A percentile compares a stretch with the other conserved stretches of the same genome.
Evolutionary conservation across 2,888 invertebrate genomes (phyloP).

Genomic region (Hirudinaria manillensis): DNA sequence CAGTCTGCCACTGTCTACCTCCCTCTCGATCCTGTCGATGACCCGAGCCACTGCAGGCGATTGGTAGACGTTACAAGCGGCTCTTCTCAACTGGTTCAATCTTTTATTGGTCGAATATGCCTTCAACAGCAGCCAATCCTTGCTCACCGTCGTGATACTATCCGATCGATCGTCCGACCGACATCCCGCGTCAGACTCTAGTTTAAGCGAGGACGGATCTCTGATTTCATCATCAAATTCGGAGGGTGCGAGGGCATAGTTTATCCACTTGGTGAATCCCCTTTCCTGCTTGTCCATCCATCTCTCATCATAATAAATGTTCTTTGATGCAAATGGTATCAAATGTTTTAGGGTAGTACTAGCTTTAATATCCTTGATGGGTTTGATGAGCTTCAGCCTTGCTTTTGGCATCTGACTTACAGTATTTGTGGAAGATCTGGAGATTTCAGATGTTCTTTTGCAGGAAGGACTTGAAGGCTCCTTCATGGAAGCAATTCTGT

Average conservation of each 20-base stretch:
- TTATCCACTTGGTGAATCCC: conserved; percentile 56
- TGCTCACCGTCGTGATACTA: conserved; percentile 48
- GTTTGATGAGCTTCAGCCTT: too few relatives aligned
- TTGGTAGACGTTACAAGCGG: conserved; percentile 62
- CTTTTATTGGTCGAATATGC: conserved; percentile 50
- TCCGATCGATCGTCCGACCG: conserved; percentile 24
- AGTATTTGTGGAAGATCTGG: too few relatives aligned
- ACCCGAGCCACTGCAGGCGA: conserved; percentile 63
- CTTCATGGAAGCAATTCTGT: too few relatives aligned
- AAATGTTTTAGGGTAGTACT: conserved; percentile 49
- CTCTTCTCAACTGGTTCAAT: conserved; percentile 51
- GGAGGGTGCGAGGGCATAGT: conserved; percentile 55
- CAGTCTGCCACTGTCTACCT: conserved; percentile 71
- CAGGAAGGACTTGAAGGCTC: too few relatives aligned
- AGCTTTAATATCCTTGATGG: too few relatives aligned
- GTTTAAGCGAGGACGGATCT: too few relatives aligned
- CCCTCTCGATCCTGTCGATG: conserved; percentile 65
- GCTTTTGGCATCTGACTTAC: too few relatives aligned
- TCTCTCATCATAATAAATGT: conserved; percentile 56
- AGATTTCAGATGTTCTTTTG: too few relatives aligned
- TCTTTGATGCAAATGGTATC: conserved; percentile 53
- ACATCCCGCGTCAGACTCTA: too few relatives aligned
- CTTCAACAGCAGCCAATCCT: conserved; percentile 53
- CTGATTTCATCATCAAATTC: conserved; percentile 40
- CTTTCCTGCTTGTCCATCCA: conserved; percentile 57